These are phyloP conservation scores for Pyrrhosoma nymphula DNA, from an alignment of 2,888 invertebrate species.

Conservation along the genomic window DNA sequence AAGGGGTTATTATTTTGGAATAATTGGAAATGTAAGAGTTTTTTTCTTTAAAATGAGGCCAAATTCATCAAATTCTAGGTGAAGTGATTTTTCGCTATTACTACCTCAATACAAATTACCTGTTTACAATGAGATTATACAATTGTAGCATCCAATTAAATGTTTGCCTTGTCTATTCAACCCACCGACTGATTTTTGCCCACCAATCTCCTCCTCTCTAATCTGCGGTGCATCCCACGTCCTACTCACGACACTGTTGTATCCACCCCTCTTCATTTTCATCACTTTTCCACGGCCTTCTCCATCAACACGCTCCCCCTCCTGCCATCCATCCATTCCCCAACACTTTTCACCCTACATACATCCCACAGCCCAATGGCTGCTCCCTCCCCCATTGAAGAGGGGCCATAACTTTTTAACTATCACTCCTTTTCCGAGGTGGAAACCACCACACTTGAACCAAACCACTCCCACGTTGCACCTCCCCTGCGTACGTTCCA, in stretches of 20 bases:
- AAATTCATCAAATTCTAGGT: too few species aligned
- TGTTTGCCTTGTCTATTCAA: neutral
- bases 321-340: too few species aligned
- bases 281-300: neutral
- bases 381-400: neutral
- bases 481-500: neutral
- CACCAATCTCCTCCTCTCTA: neutral
- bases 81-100: too few species aligned
- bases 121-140: too few species aligned
- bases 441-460: neutral
- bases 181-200: neutral
- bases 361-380: neutral
- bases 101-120: too few species aligned
- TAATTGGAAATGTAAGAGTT: too few species aligned
- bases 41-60: too few species aligned
- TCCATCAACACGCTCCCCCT: neutral
- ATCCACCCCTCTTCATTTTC: neutral
- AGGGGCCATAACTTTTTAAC: conserved; percentile 32
- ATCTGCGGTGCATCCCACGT: neutral
- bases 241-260: neutral
- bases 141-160: too few species aligned
- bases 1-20: too few species aligned
- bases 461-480: neutral
- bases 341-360: neutral
- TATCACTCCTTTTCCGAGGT: neutral